Evolutionary conservation across 2,888 invertebrate species (phyloP).

Genomic region (Cheilosia vulpina): DNA sequence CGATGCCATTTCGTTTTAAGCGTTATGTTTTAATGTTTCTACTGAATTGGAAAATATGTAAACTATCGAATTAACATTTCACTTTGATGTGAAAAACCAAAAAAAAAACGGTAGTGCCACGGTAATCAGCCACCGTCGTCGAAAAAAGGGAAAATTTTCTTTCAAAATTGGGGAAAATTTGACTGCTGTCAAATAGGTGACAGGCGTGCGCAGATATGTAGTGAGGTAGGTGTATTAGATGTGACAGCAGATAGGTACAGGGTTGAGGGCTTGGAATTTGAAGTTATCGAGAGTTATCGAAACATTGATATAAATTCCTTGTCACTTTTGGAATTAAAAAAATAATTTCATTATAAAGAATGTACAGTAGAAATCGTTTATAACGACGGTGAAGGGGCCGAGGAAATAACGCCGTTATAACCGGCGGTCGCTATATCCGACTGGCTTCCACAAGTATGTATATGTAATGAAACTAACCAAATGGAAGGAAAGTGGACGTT

Average conservation of each 20-base stretch:
- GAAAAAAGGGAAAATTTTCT: conserved; percentile 59
- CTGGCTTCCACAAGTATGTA: too few species aligned
- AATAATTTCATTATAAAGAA: too few species aligned
- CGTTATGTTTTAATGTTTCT: conserved; percentile 58
- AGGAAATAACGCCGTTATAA: too few species aligned
- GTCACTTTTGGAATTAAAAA: too few species aligned
- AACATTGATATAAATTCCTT: too few species aligned
- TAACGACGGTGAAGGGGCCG: too few species aligned
- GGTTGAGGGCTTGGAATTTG: neutral
- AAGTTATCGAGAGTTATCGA: conserved; percentile 9
- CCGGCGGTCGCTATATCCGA: too few species aligned
- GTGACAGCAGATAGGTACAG: neutral
- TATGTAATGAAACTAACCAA: too few species aligned
- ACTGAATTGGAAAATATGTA: conserved; percentile 59
- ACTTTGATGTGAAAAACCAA: conserved; percentile 63
- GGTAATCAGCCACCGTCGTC: conserved; percentile 71
- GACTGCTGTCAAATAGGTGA: conserved; percentile 18
- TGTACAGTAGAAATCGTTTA: too few species aligned
- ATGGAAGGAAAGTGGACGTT: too few species aligned
- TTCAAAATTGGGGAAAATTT: conserved; percentile 26
- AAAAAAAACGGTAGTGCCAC: conserved; percentile 67
- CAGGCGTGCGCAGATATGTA: neutral
- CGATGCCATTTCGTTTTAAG: conserved; percentile 86
- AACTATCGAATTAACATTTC: conserved; percentile 74
- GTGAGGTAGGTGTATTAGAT: neutral